A percentile compares a stretch with the other conserved stretches of the same genome.
phyloP scores from a whole-genome alignment of 2,113 vertebrate genomes.

The Cottus gobio region DNA sequence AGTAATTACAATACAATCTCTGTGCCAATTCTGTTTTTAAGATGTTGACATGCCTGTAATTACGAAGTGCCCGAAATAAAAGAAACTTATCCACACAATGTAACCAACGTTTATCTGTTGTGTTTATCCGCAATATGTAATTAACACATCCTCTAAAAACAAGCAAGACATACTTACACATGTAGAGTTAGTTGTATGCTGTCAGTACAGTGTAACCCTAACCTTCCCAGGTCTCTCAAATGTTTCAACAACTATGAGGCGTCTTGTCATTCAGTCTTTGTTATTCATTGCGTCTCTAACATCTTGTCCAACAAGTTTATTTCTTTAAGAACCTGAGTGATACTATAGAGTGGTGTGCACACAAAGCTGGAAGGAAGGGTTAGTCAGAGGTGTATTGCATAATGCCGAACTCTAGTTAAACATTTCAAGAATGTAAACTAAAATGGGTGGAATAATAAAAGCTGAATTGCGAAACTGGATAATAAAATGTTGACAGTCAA shows the following conservation, averaged over 20 bases:
- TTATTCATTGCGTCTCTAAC: not conserved
- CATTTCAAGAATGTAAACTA: constrained; percentile 32
- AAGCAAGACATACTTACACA: constrained; percentile 41
- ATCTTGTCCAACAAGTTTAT: constrained; percentile 66
- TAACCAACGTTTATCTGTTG: not conserved
- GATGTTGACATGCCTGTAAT: not conserved
- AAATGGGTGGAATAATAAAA: not conserved
- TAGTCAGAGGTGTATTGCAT: constrained; percentile 8
- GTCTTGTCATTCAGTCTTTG: not conserved
- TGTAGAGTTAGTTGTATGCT: not conserved
- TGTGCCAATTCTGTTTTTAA: not conserved
- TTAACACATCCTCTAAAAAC: not conserved
- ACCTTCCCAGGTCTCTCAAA: not conserved
- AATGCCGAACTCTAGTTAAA: constrained; percentile 48
- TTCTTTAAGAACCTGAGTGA: not conserved
- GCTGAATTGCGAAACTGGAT: not conserved
- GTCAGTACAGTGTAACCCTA: not conserved
- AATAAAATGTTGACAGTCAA: not conserved
- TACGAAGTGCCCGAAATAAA: too few species aligned
- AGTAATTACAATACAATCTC: not conserved
- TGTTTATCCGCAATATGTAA: not conserved
- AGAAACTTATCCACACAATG: not conserved
- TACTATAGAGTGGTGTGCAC: not conserved
- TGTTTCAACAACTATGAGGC: not conserved
- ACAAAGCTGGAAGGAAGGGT: not conserved